phyloP scores from a whole-genome alignment of 2,113 vertebrate species.

The Tyto alba region DNA sequence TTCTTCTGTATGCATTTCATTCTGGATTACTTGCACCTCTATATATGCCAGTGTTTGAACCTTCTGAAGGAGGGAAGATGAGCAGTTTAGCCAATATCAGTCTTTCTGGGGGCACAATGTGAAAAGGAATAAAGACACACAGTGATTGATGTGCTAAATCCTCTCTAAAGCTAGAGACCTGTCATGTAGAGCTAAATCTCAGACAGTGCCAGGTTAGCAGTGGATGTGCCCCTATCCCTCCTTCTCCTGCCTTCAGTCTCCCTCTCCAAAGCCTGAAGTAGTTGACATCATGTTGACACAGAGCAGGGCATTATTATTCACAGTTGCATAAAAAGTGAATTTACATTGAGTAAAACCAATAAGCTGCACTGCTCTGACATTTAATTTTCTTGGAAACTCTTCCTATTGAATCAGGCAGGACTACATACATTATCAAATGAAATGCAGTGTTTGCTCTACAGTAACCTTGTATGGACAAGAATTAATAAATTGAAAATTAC shows the following conservation, averaged over 20 bases:
- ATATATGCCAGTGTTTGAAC: background rate
- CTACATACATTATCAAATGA: slow-evolving; percentile 43
- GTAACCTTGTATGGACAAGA: background rate
- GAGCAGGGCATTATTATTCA: slow-evolving; percentile 59
- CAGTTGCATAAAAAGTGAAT: slow-evolving; percentile 55
- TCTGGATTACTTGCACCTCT: background rate
- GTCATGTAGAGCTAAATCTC: slow-evolving; percentile 12
- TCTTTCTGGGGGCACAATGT: background rate
- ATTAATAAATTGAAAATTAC: slow-evolving; percentile 7
- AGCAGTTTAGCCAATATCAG: background rate
- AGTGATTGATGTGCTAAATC: background rate
- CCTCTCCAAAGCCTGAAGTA: background rate
- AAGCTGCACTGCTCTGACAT: slow-evolving; percentile 54
- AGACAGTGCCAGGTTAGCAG: background rate
- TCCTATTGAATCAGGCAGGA: slow-evolving; percentile 34
- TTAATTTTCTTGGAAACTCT: slow-evolving; percentile 70
- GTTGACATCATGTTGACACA: slow-evolving; percentile 41
- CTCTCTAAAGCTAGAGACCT: background rate
- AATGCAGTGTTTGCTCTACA: slow-evolving; percentile 5
- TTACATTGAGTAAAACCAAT: slow-evolving; percentile 66
- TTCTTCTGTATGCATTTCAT: background rate
- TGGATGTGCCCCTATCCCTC: background rate
- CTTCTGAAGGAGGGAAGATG: background rate
- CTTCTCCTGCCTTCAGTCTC: background rate
- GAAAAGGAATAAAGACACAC: background rate